These are phyloP conservation scores for Nestor notabilis DNA, from an alignment of 2,113 vertebrate species.

Conservation along the genomic window DNA sequence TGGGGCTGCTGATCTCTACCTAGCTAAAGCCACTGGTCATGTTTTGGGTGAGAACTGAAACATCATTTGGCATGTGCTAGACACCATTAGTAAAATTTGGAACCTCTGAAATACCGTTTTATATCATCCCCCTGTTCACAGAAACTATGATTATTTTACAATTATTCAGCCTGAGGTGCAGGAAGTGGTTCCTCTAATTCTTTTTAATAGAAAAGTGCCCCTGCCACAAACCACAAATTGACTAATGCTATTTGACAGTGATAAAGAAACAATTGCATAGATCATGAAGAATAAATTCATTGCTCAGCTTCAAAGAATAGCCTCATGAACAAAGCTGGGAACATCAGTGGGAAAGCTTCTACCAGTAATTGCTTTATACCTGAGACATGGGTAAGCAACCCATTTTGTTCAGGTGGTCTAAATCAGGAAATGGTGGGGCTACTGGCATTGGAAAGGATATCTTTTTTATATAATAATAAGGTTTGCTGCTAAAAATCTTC, in stretches of 20 bases:
- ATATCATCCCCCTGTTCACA: background rate
- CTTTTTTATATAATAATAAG: background rate
- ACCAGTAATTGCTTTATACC: background rate
- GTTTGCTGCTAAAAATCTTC: background rate
- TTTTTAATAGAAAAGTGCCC: background rate
- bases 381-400: background rate
- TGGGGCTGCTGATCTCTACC: background rate
- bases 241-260: background rate
- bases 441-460: background rate
- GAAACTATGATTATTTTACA: slow-evolving; percentile 1
- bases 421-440: background rate
- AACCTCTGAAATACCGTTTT: background rate
- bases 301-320: background rate
- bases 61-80: background rate
- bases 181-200: background rate
- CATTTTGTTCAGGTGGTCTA: background rate
- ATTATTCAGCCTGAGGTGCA: background rate
- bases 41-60: background rate
- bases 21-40: background rate
- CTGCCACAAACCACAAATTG: slow-evolving; percentile 6
- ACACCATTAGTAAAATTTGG: background rate
- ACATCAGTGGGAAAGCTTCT: background rate
- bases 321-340: background rate
- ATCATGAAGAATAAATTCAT: background rate
- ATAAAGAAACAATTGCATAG: background rate